A percentile compares a stretch with the other conserved stretches of the same genome.
Conservation (phyloP, 2,797 vertebrate species). For the Chrysocyon brachyurus region DNA sequence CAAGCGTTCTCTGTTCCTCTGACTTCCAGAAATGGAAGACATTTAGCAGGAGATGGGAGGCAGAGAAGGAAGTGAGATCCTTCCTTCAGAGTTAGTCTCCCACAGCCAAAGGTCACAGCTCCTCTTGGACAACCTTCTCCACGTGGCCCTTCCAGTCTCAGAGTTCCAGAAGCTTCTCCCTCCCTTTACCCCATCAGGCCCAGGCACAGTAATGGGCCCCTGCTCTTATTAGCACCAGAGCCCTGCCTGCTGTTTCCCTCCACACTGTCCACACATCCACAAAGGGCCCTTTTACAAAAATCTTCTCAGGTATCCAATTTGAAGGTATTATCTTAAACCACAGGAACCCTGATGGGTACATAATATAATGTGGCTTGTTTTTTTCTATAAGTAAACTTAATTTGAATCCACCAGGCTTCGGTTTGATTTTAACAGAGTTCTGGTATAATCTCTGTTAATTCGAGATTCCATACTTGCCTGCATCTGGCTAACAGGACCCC, state of each 20-base stretch:
- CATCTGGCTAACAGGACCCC: neutral
- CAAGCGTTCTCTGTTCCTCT: neutral
- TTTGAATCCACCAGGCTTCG: neutral
- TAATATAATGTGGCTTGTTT: neutral
- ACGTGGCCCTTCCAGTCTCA: neutral
- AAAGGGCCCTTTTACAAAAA: neutral
- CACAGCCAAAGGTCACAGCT: neutral
- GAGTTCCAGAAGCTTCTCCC: neutral
- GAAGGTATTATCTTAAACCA: neutral
- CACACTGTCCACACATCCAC: neutral
- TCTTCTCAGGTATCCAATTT: neutral
- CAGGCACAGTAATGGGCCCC: no score
- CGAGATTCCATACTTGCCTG: neutral
- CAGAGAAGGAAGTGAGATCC: neutral
- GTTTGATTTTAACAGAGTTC: neutral
- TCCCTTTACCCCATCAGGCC: neutral
- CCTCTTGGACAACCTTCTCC: neutral
- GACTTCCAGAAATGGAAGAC: neutral
- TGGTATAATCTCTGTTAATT: neutral
- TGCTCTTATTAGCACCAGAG: neutral
- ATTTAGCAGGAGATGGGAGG: neutral
- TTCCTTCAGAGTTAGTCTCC: neutral
- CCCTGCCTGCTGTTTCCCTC: neutral
- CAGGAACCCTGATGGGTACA: neutral
- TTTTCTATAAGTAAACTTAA: neutral